A percentile compares a stretch with the other conserved stretches of the same genome.
These are phyloP conservation scores for Campoplex nolae DNA, from an alignment of 2,888 invertebrate genomes.

Conservation along the genomic window DNA sequence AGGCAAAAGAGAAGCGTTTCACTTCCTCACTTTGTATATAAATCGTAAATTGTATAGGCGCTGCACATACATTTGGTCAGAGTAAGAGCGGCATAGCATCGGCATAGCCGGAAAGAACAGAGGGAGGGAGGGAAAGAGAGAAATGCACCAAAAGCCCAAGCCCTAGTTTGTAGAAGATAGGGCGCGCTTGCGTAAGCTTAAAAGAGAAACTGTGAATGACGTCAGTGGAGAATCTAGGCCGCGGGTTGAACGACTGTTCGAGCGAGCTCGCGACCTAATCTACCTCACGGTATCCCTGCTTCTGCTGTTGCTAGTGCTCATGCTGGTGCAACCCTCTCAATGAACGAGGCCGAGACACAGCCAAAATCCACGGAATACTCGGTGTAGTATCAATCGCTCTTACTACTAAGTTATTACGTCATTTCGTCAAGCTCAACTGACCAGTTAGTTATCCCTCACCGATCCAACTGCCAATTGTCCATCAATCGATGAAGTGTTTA, in stretches of 20 bases:
- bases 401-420: neutral
- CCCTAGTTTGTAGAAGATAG: constrained; percentile 66
- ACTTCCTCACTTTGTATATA: constrained; percentile 30
- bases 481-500: constrained; percentile 2
- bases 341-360: constrained; percentile 51
- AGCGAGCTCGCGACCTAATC: constrained; percentile 79
- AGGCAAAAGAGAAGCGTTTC: constrained; percentile 21
- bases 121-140: constrained; percentile 5
- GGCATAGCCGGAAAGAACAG: constrained; percentile 3
- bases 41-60: constrained; percentile 12
- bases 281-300: constrained; percentile 73
- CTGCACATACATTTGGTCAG: neutral
- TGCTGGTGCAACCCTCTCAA: constrained; percentile 62
- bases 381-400: neutral
- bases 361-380: constrained; percentile 30
- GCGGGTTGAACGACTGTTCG: constrained; percentile 83
- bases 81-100: neutral
- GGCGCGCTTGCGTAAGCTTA: constrained; percentile 67
- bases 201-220: constrained; percentile 76
- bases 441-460: neutral
- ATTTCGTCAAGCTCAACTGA: neutral
- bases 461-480: neutral
- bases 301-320: constrained; percentile 22
- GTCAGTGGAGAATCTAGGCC: constrained; percentile 82
- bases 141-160: constrained; percentile 37